Base-by-base conservation (phyloP, 2,797 vertebrate genomes). In the Alectoris magna region DNA sequence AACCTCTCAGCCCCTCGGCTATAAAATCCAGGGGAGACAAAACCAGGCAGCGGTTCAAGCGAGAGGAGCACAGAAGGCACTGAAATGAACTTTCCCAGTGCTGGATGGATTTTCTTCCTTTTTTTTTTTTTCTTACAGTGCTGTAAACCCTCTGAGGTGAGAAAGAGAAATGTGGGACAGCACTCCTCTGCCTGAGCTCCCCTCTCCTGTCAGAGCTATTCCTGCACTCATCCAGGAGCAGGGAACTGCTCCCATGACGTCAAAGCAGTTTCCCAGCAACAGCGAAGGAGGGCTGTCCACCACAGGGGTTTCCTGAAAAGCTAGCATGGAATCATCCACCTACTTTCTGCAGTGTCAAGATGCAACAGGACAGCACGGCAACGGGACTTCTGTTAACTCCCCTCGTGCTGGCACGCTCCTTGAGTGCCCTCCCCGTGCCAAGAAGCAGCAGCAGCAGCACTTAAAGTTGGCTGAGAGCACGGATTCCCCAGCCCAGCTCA, bases 281-380 rank as follows among this genome's bases (percentile, higher is more conserved):
- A 29, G 97, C 97, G 96, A 96, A 95, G 48, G 90, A 97, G 97
- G 97, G 96, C 88, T 96, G 97, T 97, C 98, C 97, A 97, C 97
- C 97, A 97, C 94, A 92, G 98, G 98, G 98, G 97, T 98, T 98
- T 98, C 98, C 98, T 98, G 97, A 98, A 98, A 98, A 97, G 97
- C 96, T 81, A 94, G 94, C 95, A 89, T 96, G 95, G 96, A 97
- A 97, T 96, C 85, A 96, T 93, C 95, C 96, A 96, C 87, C 95
- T 97, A 66, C 94, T 91, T 96, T 74, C 86, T 73, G 80, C 91
- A 94, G 96, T 71, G 88, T 90, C 91, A 93, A 93, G 89, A 97
- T 88, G 87, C 86, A 94, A 73, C 10, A 83, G 94, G 89, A 44
- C 71, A 46, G 87, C 90, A n/a, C 0, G 10, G 51, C 60, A 10